Base-by-base conservation (phyloP, 2,797 vertebrate genomes). In the Girardinus metallicus region DNA sequence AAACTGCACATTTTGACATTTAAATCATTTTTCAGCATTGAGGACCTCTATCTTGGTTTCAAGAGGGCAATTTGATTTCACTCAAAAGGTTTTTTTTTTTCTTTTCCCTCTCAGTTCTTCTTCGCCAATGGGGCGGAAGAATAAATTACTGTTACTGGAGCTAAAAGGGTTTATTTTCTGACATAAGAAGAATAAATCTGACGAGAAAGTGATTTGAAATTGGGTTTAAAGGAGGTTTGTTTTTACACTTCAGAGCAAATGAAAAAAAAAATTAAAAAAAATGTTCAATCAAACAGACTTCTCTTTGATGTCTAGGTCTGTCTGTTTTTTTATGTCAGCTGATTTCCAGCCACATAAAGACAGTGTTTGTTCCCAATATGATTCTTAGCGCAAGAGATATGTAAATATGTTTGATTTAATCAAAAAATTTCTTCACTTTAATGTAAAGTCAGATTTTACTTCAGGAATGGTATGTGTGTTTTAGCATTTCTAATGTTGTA, bases 1-100 rank as follows among this genome's bases (percentile, higher is more conserved):
- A 89, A 89, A 86, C n/a, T 47, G 29, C 76, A 87, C 82, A 74
- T 84, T 86, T 91, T 91, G 86, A 89, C 85, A 89, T 86, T 90
- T 84, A 83, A 91, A 88, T 80, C 82, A 80, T 85, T 85, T 78
- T 62, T 80, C 72, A 44, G 79, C 80, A 60, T 60, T 47, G 71
- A 39, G 76, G 60, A 82, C 80, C 70, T 79, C 82, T 90, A 81
- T 78, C 75, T 82, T 44, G 73, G 75, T 84, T 83, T 86, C 49
- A 88, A 86, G 80, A 78, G 77, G 72, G 66, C 72, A 83, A 86
- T 81, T 90, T 88, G 78, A 91, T 88, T 84, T 82, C 73, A 79
- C 72, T 82, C 68, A 81, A 87, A 86, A 88, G 75, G 73, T 74
- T 79, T 88, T 83, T 82, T 51, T 72, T 80, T 13, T 81, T 82